Conservation (phyloP, 53 echinoderm and acorn worm genomes). For the Stichopus horrens region DNA sequence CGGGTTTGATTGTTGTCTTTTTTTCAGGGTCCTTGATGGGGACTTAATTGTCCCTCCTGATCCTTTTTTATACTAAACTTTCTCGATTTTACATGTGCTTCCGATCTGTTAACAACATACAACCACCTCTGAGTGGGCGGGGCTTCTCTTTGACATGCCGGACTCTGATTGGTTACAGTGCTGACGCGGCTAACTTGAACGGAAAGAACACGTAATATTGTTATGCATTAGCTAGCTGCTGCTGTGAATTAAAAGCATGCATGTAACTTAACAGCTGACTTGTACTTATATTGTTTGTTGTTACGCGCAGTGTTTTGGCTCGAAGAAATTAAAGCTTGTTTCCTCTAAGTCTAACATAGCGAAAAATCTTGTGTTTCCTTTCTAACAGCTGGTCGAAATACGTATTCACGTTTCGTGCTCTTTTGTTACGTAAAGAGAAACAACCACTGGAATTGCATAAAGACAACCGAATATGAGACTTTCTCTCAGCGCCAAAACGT, state of each 20-base stretch:
- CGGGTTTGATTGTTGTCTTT: too few relatives aligned
- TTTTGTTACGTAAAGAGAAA: neutral
- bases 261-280: conserved; percentile 1
- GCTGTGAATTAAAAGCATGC: conserved; percentile 20
- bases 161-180: conserved; percentile 14
- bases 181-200: conserved; percentile 25
- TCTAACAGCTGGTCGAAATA: neutral
- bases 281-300: neutral
- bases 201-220: neutral
- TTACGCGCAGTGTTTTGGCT: conserved; percentile 22
- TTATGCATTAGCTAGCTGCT: neutral
- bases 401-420: neutral
- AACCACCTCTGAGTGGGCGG: too few relatives aligned
- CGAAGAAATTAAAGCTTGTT: neutral
- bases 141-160: neutral
- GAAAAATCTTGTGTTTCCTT: neutral
- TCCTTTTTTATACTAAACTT: too few relatives aligned
- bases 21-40: too few relatives aligned
- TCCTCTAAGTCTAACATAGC: neutral
- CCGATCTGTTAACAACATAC: too few relatives aligned
- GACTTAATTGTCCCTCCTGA: too few relatives aligned
- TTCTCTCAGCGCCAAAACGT: conserved; percentile 1
- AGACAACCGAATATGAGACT: neutral
- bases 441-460: neutral
- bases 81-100: too few relatives aligned